These are phyloP conservation scores for Metopia argyrocephala DNA, from an alignment of 2,888 invertebrate genomes.

Conservation along the genomic window DNA sequence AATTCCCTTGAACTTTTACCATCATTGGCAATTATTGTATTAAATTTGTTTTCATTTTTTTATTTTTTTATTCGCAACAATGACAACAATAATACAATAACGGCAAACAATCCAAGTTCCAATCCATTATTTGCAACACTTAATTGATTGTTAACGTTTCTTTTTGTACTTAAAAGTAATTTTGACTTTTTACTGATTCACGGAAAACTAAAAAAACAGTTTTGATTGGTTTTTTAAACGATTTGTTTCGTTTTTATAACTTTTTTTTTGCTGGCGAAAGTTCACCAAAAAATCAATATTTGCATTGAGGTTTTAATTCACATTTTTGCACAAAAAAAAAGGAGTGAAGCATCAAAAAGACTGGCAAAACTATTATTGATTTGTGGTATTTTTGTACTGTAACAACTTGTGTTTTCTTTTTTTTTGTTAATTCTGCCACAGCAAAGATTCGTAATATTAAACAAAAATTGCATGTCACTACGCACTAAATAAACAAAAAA, in stretches of 20 bases:
- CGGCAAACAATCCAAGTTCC: conserved; percentile 12
- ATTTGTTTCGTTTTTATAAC: conserved; percentile 28
- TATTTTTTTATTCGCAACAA: conserved; percentile 55
- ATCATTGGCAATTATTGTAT: conserved; percentile 52
- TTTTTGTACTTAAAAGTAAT: conserved; percentile 18
- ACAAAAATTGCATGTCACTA: conserved; percentile 63
- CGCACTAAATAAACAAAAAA: conserved; percentile 64
- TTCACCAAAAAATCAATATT: conserved; percentile 61
- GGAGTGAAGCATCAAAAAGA: no score
- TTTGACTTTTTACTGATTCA: conserved; percentile 52
- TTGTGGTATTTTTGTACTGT: conserved; percentile 20
- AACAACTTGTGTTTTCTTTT: no score
- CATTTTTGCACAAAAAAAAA: neutral
- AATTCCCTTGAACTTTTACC: conserved; percentile 59
- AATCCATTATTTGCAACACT: conserved; percentile 22
- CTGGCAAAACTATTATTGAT: conserved; percentile 39
- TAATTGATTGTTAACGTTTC: conserved; percentile 42
- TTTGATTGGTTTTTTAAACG: conserved; percentile 56
- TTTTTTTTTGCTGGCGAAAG: conserved; percentile 46
- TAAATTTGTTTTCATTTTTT: conserved; percentile 29
- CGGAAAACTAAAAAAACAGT: conserved; percentile 41
- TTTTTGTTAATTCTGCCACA: no score
- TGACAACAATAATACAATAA: conserved; percentile 47
- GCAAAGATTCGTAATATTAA: conserved; percentile 28
- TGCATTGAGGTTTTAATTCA: conserved; percentile 51